These are phyloP conservation scores for Sternarchorhynchus goeldii DNA, from an alignment of 2,797 vertebrate genomes.

Conservation along the genomic window DNA sequence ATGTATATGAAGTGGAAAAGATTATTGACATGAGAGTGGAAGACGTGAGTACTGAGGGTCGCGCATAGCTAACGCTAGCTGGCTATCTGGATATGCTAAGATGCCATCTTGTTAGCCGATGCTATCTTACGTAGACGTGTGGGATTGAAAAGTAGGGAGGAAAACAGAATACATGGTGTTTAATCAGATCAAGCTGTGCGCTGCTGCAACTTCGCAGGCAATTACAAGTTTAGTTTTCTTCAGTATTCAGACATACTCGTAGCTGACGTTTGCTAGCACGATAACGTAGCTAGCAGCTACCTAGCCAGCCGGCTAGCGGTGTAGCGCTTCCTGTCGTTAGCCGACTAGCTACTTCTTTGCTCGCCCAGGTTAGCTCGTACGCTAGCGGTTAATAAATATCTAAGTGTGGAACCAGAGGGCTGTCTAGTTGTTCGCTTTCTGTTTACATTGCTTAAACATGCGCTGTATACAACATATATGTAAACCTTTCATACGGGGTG, in stretches of 20 bases:
- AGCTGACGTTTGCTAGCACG: background rate
- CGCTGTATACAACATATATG: no score
- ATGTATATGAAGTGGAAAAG: slow-evolving; percentile 93
- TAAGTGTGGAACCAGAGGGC: no score
- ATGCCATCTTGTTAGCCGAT: slow-evolving; percentile 57
- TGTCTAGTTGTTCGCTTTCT: no score
- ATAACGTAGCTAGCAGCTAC: background rate
- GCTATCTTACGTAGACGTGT: slow-evolving; percentile 28
- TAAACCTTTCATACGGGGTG: no score
- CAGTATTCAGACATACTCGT: background rate
- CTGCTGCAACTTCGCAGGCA: background rate
- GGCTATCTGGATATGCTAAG: slow-evolving; percentile 52
- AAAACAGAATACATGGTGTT: no score
- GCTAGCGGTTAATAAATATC: no score
- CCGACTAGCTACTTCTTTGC: background rate
- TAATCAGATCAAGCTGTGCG: background rate
- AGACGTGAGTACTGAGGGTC: slow-evolving; percentile 74
- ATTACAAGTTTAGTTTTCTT: background rate
- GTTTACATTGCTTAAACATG: no score
- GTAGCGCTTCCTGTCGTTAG: slow-evolving; percentile 15
- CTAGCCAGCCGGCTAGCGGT: background rate
- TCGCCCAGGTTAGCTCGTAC: background rate
- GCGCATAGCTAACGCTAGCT: slow-evolving; percentile 41
- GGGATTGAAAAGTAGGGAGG: background rate
- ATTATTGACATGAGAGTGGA: slow-evolving; percentile 92